phyloP scores from a whole-genome alignment of 1,140 invertebrate genomes.

The Antheraea mylitta region DNA sequence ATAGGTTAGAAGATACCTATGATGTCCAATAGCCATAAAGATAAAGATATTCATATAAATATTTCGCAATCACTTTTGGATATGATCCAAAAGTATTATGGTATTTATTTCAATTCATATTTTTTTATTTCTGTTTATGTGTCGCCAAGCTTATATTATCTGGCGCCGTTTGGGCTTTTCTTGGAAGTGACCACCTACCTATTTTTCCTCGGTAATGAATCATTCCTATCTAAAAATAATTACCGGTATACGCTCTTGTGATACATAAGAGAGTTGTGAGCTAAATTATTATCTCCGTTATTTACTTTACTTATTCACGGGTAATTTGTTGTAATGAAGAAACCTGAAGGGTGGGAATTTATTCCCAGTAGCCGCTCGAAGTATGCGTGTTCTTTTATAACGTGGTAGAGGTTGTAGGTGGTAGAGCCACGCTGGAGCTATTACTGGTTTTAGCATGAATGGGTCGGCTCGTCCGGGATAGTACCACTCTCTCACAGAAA shows the following conservation, averaged over 20 bases:
- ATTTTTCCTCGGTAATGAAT: background rate
- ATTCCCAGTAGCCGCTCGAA: background rate
- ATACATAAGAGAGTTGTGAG: background rate
- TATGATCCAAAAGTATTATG: conserved; percentile 14
- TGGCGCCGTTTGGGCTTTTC: background rate
- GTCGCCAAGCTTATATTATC: conserved; percentile 1
- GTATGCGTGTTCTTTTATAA: no score
- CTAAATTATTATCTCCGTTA: background rate
- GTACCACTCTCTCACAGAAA: no score
- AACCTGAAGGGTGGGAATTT: background rate
- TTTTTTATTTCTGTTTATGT: conserved; percentile 10
- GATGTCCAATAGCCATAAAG: no score
- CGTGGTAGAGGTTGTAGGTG: no score
- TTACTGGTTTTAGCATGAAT: no score
- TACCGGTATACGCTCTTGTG: background rate
- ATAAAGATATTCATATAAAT: background rate
- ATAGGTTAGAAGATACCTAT: no score
- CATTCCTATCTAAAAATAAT: background rate
- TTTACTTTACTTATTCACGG: conserved; percentile 1
- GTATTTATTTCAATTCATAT: conserved; percentile 9
- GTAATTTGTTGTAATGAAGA: background rate
- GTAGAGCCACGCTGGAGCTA: no score
- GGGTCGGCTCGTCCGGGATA: no score
- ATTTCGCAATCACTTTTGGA: conserved; percentile 18
- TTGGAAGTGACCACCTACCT: background rate